Conservation (phyloP, 2,113 vertebrate species). For the Hydropotes inermis region DNA sequence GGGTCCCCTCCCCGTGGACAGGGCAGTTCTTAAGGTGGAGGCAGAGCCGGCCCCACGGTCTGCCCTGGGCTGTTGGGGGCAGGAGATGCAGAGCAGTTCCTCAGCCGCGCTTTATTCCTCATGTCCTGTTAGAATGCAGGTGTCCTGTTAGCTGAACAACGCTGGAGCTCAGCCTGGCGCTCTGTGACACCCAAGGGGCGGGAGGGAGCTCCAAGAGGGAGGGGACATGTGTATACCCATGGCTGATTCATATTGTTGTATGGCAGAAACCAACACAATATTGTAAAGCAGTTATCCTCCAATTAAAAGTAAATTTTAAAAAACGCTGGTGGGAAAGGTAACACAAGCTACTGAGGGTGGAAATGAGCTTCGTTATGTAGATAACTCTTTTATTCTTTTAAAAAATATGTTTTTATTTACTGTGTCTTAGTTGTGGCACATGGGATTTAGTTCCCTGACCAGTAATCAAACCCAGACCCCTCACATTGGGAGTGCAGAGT, state of each 20-base stretch:
- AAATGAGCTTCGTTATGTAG: neutral
- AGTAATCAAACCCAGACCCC: neutral
- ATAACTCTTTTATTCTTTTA: neutral
- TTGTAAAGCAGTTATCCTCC: neutral
- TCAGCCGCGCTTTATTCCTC: neutral
- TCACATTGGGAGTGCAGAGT: neutral
- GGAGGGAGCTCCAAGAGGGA: neutral
- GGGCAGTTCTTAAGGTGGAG: neutral
- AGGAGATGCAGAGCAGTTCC: neutral
- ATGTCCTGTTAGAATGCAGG: neutral
- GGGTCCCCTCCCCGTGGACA: neutral
- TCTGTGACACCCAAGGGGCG: neutral
- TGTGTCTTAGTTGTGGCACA: neutral
- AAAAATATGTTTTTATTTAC: neutral
- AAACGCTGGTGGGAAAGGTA: neutral
- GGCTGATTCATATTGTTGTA: neutral
- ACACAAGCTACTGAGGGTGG: neutral
- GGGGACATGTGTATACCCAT: accelerated
- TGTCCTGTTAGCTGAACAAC: neutral
- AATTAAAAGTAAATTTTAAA: neutral
- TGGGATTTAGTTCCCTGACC: neutral
- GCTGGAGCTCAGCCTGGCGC: neutral
- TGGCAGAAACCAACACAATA: neutral
- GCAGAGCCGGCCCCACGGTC: too few relatives aligned
- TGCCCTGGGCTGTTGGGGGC: neutral